Evolutionary conservation across 2,888 invertebrate genomes (phyloP).

Genomic region (Scaptomyza cyrtandrae): DNA sequence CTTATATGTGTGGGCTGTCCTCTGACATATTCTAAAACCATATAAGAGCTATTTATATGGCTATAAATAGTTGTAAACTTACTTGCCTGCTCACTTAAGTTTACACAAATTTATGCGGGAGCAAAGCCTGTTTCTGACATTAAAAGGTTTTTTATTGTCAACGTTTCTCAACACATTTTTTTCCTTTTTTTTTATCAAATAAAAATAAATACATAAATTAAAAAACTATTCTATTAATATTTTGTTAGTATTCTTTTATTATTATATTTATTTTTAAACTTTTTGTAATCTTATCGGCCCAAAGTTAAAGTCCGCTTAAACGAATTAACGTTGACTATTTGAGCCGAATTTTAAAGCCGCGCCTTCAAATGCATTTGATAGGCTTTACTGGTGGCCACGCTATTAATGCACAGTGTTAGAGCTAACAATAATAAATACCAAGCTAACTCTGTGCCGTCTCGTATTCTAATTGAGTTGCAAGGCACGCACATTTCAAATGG

Average conservation of each 20-base stretch:
- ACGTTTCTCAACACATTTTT: too few relatives aligned
- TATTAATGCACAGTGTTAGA: constrained; percentile 29
- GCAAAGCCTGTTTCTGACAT: not conserved
- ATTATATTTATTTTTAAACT: not conserved
- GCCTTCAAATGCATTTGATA: constrained; percentile 51
- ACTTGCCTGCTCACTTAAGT: not conserved
- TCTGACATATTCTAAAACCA: not conserved
- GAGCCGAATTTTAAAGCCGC: constrained; percentile 12
- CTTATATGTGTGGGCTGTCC: not conserved
- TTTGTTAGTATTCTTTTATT: not conserved
- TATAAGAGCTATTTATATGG: not conserved
- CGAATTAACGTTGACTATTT: not conserved
- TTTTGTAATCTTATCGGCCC: not conserved
- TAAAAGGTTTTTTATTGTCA: not conserved
- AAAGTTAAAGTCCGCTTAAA: not conserved
- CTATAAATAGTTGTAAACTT: not conserved
- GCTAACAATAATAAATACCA: constrained; percentile 17
- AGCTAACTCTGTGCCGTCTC: constrained; percentile 17
- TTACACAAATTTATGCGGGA: not conserved
- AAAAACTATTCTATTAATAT: too few relatives aligned
- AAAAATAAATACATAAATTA: not conserved
- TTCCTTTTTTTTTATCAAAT: not conserved
- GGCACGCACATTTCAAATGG: constrained; percentile 59
- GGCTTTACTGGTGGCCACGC: constrained; percentile 32
- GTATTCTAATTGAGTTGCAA: constrained; percentile 66